Base-by-base conservation (phyloP, 2,888 invertebrate genomes). In the Polydrusus tereticollis region DNA sequence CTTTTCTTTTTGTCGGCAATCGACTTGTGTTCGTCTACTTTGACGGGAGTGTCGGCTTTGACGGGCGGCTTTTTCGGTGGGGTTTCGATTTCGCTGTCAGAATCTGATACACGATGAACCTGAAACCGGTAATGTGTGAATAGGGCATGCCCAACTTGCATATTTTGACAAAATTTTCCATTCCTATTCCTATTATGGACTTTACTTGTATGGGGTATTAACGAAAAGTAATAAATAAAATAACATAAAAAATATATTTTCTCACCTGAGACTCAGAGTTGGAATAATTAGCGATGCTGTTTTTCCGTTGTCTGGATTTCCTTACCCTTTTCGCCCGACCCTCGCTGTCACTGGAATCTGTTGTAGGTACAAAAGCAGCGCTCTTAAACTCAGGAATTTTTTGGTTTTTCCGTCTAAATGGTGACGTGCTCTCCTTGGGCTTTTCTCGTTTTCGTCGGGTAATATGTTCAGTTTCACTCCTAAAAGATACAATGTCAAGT, bases 1-100 rank as follows among this genome's bases (percentile, higher is more conserved):
- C 88, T 91, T 82, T 92, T 93, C 84, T 92, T 92, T 80, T 92
- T 92, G 82, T 92, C 92, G 71, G 89, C 88, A 0, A 89, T 87
- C 10, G 87, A 83, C 60, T 88, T 88, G n/a, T 86, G 86, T 79
- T 84, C 78, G 81, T 88, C 77, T 71, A 84, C 81, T 84, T 88
- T 78, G 77, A 82, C 80, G 1, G 82, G 80, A 57, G 82, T 81
- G 57, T 81, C 81, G 1, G 79, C 74, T 29, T 33, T 52, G 21
- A 41, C 29, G 10, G 69, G 73, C 21, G 69, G 69, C 68, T 77
- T 78, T 70, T 77, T 77, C 10, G 66, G 33, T 6, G 63, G 47
- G 1, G 20, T 38, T n/a, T 74, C 74, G 45, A 55, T 71, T 55
- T 82, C 80, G 71, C 78, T 80, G 50, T 81, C 80, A 21, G 80